Evolutionary conservation across 2,888 invertebrate species (phyloP), one percentile per base, ranked within the genome.

Genomic region (Cerceris ruficornis): DNA sequence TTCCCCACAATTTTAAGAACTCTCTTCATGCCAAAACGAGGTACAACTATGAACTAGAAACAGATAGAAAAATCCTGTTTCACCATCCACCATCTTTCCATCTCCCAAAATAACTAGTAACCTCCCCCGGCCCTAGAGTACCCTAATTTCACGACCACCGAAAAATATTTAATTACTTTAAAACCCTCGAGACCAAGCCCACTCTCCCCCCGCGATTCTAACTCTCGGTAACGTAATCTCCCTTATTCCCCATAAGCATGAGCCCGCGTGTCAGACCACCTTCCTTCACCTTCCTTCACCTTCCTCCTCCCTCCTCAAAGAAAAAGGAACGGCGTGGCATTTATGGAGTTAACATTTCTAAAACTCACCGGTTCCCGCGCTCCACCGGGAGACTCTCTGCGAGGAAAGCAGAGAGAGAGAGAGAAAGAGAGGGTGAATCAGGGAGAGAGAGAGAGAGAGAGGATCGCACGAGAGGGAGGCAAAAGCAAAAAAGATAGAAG

Each of bases 281-380:
- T 46, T 59, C 43, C 57, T 28, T 50, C 49, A 2, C 55, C 69
- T 15, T 28, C 15, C 58, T 17, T 6, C 42, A 28, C 39, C 43
- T 8, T 65, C 59, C 54, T 11, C n/a, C 59, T 49, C 61, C 43
- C 17, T 54, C 54, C 55, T 49, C 72, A 54, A 66, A 73, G 82
- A 84, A 84, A 74, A 83, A 80, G 85, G 87, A 89, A 88, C 87
- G 88, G 90, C 86, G 89, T 89, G 91, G 90, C 91, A 90, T 91
- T 92, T 92, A 90, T 90, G 90, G 90, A 91, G 91, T 91, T 90
- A 92, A 91, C 91, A 90, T 92, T 91, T 92, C 91, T 92, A 89
- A 92, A 92, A 93, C 93, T 93, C 92, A 89, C 88, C 89, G 77
- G 89, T 90, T 87, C 88, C 88, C 88, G 86, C 86, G 78, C 76